These are phyloP conservation scores for Trichogramma evanescens DNA, from an alignment of 2,888 invertebrate genomes.

Conservation along the genomic window DNA sequence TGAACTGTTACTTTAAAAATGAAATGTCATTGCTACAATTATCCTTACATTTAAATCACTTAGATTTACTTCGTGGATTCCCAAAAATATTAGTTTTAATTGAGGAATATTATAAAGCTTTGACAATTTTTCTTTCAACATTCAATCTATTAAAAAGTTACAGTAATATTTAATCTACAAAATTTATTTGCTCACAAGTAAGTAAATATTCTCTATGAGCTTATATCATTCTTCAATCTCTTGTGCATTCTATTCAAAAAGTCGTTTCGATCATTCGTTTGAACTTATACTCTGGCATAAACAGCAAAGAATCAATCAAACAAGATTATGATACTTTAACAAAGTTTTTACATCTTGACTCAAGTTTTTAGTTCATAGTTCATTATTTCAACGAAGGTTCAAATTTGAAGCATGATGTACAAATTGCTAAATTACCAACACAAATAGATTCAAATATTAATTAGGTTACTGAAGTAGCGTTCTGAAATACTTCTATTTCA, in stretches of 20 bases:
- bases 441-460: neutral
- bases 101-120: constrained; percentile 11
- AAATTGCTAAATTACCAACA: neutral
- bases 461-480: no score
- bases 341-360: constrained; percentile 11
- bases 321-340: neutral
- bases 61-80: neutral
- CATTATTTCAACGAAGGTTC: constrained; percentile 2
- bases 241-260: neutral
- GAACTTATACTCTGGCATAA: constrained; percentile 12
- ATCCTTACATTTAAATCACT: constrained; percentile 8
- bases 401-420: constrained; percentile 7
- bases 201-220: constrained; percentile 7
- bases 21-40: constrained; percentile 18
- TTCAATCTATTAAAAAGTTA: constrained; percentile 10
- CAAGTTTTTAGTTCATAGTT: neutral
- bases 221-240: constrained; percentile 14
- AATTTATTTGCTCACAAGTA: constrained; percentile 16
- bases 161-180: constrained; percentile 1
- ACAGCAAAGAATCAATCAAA: constrained; percentile 17
- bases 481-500: neutral
- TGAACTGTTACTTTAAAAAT: constrained; percentile 11
- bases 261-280: neutral
- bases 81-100: constrained; percentile 6
- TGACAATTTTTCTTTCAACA: constrained; percentile 3